Evolutionary conservation across 1,140 invertebrate species (phyloP), one percentile per base, ranked within the genome.

Genomic region (Drosophila nigrodunni): DNA sequence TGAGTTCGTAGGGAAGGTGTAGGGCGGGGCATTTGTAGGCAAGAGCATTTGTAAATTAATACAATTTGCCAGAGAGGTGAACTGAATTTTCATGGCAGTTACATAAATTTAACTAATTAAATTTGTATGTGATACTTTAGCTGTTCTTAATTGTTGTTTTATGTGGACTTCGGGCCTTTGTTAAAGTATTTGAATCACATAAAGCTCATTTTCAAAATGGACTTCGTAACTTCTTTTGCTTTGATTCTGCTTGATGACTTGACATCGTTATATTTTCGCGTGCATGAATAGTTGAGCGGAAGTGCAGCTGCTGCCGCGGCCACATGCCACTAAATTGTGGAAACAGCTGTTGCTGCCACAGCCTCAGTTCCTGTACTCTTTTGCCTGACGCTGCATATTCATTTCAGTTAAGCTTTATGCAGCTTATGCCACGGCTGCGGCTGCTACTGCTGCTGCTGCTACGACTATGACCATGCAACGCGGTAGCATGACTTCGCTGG

Each of bases 251-350:
- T 52, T n/a, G 2, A 21, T 34, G 10, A 46, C 47, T 59, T 39
- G 41, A 50, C 49, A 30, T 37, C 30, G 37, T 11, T 11, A 37
- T 62, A 18, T 55, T 54, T 13, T 44, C 25, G 18, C n/a, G n/a
- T 54, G 35, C 44, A 61, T 60, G 60, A 49, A 55, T 60, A 54
- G 50, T n/a, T 39, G 15, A 21, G 9, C 13, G 18, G 9, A 25
- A 52, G 15, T 34, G 44, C 54, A 43, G 46, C 30, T 41, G 61
- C 70, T 52, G 35, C 37, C 18, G 60, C 6, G 25, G 62, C 71
- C 65, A 67, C 80, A 65, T 52, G 72, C 80, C 80, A 83, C 80
- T 79, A 83, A 83, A 83, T 83, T 83, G 77, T 85, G 80, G 80
- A 73, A 69, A 54, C 80, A 83, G 59, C 80, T 83, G 79, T 54